These are phyloP conservation scores for Nowickia ferox DNA, from an alignment of 2,888 invertebrate species.

Conservation along the genomic window DNA sequence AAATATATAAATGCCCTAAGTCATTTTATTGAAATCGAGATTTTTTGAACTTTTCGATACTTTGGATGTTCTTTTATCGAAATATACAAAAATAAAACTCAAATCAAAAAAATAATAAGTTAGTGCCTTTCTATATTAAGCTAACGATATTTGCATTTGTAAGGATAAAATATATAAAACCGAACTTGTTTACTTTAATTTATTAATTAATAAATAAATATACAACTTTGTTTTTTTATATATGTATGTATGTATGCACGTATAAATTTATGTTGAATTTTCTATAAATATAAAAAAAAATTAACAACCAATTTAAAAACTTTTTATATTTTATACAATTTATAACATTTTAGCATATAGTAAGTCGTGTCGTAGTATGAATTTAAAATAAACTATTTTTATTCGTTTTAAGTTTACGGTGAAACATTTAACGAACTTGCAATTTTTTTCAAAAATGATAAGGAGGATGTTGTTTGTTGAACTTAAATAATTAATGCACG, in stretches of 20 bases:
- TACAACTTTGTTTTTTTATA: conserved; percentile 63
- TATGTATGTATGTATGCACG: not conserved
- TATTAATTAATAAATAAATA: conserved; percentile 69
- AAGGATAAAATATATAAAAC: not conserved
- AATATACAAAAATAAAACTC: too few species aligned
- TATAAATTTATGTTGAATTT: conserved; percentile 66
- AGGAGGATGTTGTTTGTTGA: conserved; percentile 17
- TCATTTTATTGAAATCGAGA: too few species aligned
- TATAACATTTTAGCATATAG: conserved; percentile 43
- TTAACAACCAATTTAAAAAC: conserved; percentile 57
- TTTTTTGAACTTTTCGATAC: too few species aligned
- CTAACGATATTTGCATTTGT: too few species aligned
- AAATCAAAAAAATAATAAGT: too few species aligned
- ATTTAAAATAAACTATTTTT: conserved; percentile 31
- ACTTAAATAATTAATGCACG: conserved; percentile 49
- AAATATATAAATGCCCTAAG: too few species aligned
- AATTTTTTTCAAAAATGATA: conserved; percentile 27
- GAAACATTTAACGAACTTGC: conserved; percentile 11
- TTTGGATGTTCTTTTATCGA: too few species aligned
- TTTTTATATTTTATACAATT: conserved; percentile 63
- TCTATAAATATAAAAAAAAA: conserved; percentile 65
- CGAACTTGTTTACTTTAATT: conserved; percentile 40
- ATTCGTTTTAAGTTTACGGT: conserved; percentile 56
- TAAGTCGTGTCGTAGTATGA: conserved; percentile 62
- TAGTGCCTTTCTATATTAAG: too few species aligned